Evolutionary conservation across 2,888 invertebrate species (phyloP).

Genomic region (Agapetus fuscipes): DNA sequence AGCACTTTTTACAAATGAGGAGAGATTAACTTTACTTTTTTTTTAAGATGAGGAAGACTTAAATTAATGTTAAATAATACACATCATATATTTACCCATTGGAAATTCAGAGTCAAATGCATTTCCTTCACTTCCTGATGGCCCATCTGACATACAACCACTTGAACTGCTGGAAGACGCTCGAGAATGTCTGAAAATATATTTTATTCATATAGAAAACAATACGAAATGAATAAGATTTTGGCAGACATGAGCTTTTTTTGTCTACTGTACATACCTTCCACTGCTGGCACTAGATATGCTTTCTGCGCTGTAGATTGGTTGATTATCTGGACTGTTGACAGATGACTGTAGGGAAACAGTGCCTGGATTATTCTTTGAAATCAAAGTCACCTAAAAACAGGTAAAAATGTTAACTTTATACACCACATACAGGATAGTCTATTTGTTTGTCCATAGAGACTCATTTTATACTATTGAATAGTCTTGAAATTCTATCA

Average conservation of each 20-base stretch:
- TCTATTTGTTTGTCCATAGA: no score
- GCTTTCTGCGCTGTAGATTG: conserved; percentile 35
- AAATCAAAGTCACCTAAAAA: conserved; percentile 17
- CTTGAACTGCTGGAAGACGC: conserved; percentile 80
- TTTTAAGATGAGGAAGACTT: no score
- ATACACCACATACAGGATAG: no score
- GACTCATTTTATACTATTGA: no score
- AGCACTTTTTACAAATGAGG: no score
- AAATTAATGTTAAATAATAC: no score
- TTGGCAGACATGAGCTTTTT: not conserved
- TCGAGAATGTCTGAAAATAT: conserved; percentile 50
- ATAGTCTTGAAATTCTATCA: no score
- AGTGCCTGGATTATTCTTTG: conserved; percentile 9
- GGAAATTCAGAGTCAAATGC: conserved; percentile 69
- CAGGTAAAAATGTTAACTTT: no score
- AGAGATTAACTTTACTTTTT: no score
- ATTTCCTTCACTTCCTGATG: conserved; percentile 58
- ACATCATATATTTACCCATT: conserved; percentile 51
- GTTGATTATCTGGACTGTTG: conserved; percentile 27
- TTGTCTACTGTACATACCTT: conserved; percentile 33
- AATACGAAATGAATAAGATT: not conserved
- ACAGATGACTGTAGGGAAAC: conserved; percentile 25
- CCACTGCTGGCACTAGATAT: conserved; percentile 43
- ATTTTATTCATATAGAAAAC: conserved; percentile 1
- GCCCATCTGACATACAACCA: conserved; percentile 74